A percentile compares a stretch with the other conserved stretches of the same genome.
Evolutionary conservation across 2,888 invertebrate species (phyloP).

Genomic region (Drosophila cognata): DNA sequence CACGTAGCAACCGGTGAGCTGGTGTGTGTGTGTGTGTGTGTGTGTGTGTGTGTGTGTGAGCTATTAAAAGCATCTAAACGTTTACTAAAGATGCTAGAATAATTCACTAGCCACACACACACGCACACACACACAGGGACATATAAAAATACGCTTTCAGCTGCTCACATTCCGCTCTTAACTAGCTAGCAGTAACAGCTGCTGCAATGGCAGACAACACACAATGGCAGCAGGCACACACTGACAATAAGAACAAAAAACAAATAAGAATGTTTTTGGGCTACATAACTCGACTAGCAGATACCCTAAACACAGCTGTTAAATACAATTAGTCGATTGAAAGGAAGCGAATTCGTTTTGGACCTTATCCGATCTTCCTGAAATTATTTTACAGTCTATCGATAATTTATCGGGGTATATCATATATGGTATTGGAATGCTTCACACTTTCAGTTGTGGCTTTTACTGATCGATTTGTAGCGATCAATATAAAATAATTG

Average conservation of each 20-base stretch:
- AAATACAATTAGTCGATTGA: not conserved
- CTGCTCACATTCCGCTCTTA: slow-evolving; percentile 38
- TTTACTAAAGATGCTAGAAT: slow-evolving; percentile 74
- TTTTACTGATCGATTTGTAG: not conserved
- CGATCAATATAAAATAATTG: not conserved
- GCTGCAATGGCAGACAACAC: slow-evolving; percentile 45
- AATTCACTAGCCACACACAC: slow-evolving; percentile 49
- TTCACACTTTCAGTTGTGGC: not conserved
- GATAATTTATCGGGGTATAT: not conserved
- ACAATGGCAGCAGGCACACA: slow-evolving; percentile 19
- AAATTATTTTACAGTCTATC: not conserved
- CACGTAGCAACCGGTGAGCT: slow-evolving; percentile 48
- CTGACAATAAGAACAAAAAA: not conserved
- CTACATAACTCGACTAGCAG: not conserved
- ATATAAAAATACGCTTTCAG: slow-evolving; percentile 4
- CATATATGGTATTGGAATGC: not conserved
- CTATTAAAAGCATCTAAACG: slow-evolving; percentile 78
- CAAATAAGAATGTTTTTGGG: not conserved
- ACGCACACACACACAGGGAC: slow-evolving; percentile 9
- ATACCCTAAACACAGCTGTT: not conserved
- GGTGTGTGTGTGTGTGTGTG: slow-evolving; percentile 19
- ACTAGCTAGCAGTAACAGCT: slow-evolving; percentile 69
- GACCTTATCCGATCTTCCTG: not conserved
- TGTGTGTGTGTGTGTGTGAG: slow-evolving; percentile 17
- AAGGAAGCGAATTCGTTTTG: fast-evolving